phyloP scores from a whole-genome alignment of 1,140 invertebrate species.

The Ips nitidus region DNA sequence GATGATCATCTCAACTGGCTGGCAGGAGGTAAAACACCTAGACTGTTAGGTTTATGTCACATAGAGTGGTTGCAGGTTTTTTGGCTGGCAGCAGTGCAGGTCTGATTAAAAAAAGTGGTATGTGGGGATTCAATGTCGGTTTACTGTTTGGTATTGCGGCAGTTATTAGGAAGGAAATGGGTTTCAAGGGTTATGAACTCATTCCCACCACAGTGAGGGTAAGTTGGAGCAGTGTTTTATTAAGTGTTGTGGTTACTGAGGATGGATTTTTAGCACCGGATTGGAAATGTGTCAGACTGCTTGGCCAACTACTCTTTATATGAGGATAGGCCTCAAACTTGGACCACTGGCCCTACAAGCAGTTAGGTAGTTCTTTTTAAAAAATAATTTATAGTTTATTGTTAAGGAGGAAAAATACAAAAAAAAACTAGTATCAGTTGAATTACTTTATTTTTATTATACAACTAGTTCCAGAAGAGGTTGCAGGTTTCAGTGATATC shows the following conservation, averaged over 20 bases:
- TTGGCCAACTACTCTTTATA: slow-evolving; percentile 1
- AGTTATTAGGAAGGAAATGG: slow-evolving; percentile 59
- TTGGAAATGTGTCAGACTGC: background rate
- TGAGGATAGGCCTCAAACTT: slow-evolving; percentile 21
- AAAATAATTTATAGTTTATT: too few species aligned
- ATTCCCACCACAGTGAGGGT: background rate
- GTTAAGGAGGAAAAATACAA: too few species aligned
- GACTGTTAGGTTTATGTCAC: background rate
- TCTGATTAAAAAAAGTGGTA: slow-evolving; percentile 55
- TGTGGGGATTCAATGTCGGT: slow-evolving; percentile 44
- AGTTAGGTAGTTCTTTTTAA: too few species aligned
- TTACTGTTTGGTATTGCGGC: slow-evolving; percentile 53
- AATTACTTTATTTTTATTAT: too few species aligned
- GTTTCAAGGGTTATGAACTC: slow-evolving; percentile 57
- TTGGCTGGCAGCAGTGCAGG: slow-evolving; percentile 60
- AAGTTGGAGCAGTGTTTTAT: background rate
- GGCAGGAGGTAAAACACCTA: slow-evolving; percentile 54
- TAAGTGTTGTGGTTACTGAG: background rate
- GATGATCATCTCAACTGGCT: slow-evolving; percentile 66
- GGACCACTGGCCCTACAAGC: slow-evolving; percentile 16
- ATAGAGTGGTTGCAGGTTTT: slow-evolving; percentile 24
- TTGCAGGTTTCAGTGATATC: too few species aligned
- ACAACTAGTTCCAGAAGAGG: too few species aligned
- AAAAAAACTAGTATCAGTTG: too few species aligned
- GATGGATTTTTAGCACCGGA: background rate